phyloP scores from a whole-genome alignment of 1,140 invertebrate genomes.

The Camponotus pennsylvanicus region DNA sequence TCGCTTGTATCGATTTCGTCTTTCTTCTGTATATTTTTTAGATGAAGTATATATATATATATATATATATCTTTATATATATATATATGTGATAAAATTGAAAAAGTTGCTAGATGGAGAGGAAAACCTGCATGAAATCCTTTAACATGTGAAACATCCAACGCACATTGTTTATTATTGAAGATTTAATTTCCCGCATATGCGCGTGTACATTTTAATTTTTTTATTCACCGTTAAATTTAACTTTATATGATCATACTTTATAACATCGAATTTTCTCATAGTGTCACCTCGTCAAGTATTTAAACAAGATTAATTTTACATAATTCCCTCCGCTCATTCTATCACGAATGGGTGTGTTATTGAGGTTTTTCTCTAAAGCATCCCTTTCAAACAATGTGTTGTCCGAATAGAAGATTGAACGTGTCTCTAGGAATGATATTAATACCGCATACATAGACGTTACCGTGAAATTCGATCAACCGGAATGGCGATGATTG shows the following conservation, averaged over 20 bases:
- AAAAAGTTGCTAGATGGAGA: not conserved
- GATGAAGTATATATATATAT: not conserved
- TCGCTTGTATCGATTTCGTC: too few species aligned
- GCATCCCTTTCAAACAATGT: not conserved
- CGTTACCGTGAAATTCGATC: constrained; percentile 68
- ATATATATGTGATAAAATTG: not conserved
- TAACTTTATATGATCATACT: not conserved
- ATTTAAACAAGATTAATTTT: not conserved
- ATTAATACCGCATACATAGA: constrained; percentile 33
- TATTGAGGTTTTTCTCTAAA: constrained; percentile 24
- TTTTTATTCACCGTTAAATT: not conserved
- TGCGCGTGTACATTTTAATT: not conserved
- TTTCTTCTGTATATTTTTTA: not conserved
- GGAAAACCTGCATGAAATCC: not conserved
- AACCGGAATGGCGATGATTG: constrained; percentile 58
- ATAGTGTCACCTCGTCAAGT: not conserved
- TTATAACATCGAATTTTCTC: not conserved
- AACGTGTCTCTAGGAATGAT: constrained; percentile 40
- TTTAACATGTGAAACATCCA: not conserved
- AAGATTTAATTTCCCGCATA: not conserved
- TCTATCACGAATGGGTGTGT: not conserved
- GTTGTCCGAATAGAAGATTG: constrained; percentile 22
- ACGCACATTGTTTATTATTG: not conserved
- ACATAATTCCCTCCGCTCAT: not conserved
- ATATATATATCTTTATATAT: not conserved